phyloP scores from a whole-genome alignment of 2,797 vertebrate species.

The Cryptoprocta ferox region DNA sequence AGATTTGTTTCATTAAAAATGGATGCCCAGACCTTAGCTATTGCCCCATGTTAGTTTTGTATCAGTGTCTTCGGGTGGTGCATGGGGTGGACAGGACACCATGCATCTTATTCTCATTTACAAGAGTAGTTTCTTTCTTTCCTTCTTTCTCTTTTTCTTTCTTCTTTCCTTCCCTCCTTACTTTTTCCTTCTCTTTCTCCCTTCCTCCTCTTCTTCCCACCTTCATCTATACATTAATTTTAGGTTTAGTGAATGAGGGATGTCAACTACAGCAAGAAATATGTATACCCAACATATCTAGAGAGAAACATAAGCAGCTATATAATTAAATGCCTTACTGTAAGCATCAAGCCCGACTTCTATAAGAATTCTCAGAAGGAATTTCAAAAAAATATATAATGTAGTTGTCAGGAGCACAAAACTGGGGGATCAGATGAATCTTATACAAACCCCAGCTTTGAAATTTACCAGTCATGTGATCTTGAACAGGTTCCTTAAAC shows the following conservation, averaged over 20 bases:
- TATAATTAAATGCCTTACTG: background rate
- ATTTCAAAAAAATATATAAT: background rate
- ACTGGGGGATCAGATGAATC: background rate
- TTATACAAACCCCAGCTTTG: background rate
- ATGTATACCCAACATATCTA: background rate
- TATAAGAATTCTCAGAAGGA: background rate
- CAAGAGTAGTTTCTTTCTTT: background rate
- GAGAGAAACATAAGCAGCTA: background rate
- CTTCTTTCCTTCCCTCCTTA: accelerated
- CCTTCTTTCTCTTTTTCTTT: background rate
- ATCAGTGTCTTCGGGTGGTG: background rate
- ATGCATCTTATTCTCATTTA: background rate
- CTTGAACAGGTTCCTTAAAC: background rate
- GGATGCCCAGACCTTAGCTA: background rate
- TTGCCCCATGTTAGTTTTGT: background rate
- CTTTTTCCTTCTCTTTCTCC: background rate
- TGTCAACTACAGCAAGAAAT: background rate
- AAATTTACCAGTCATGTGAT: background rate
- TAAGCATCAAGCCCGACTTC: background rate
- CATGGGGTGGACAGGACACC: background rate
- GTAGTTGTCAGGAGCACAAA: background rate
- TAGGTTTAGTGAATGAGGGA: background rate
- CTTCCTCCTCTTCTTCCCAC: too few species aligned
- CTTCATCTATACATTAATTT: background rate
- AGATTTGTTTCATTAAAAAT: background rate